Base-by-base conservation (phyloP, 2,113 vertebrate genomes). In the Nansenia antarctica region DNA sequence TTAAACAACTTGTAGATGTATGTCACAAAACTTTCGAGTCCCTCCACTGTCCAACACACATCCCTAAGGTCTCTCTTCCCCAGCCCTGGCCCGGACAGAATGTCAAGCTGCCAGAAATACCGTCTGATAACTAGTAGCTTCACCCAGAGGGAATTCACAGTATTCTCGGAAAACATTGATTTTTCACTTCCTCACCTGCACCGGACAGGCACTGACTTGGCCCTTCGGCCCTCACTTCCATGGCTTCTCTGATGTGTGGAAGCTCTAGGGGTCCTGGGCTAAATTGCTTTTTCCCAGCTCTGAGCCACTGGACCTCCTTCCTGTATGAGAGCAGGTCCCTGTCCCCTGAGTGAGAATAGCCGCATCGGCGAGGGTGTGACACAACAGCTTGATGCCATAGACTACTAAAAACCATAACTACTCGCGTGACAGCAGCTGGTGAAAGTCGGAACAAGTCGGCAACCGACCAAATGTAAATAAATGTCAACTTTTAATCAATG, bases 251-350 rank as follows among this genome's bases (percentile, higher is more conserved):
- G 84, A 86, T 85, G 82, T 83, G 68, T 5, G 0, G 54, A 55
- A 73, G 69, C 82, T 81, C 72, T 8, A 11, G 68, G 32, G 81
- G 58, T n/a, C 73, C 31, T 72, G 65, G 37, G 70, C 57, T 73
- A 84, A 87, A 87, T 89, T 85, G 79, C 79, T 83, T 87, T 89
- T 82, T 81, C 79, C 78, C 70, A 72, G 61, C 77, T 68, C 53
- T 6, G 45, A 76, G 72, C 69, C 37, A 68, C 54, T 72, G 72
- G 65, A 78, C 47, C 58, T 26, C 52, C 64, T 34, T 79, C 62
- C 68, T 82, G 76, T 77, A 72, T 69, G 52, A 79, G 78, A 69
- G 63, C 62, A 73, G 62, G 76, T 78, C 62, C 81, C 74, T 71
- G 74, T 58, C 73, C 55, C 81, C 71, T 81, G 62, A 5, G 26